Conservation (phyloP, 2,797 vertebrate species). For the Sebastes minor region DNA sequence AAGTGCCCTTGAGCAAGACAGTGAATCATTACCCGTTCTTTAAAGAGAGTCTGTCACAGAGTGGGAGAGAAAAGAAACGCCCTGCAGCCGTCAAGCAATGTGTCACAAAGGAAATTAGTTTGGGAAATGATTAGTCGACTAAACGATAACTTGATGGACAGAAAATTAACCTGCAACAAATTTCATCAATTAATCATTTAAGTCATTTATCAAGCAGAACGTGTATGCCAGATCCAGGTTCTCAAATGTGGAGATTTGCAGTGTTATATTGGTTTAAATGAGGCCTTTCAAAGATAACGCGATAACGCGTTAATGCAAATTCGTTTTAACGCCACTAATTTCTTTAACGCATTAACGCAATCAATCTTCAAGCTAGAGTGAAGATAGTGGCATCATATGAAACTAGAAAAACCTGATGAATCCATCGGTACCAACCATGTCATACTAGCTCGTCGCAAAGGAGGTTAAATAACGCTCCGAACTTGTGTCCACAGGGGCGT, state of each 20-base stretch:
- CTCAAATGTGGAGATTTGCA: neutral
- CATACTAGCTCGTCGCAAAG: no score
- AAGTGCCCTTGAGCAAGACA: constrained; percentile 53
- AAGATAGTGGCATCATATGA: no score
- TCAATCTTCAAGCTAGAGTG: no score
- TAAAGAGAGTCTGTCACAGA: constrained; percentile 9
- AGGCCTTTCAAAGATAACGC: no score
- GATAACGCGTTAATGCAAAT: no score
- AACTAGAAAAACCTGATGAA: no score
- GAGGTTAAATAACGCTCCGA: no score
- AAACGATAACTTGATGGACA: constrained; percentile 8
- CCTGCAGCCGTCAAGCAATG: constrained; percentile 25
- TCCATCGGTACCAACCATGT: no score
- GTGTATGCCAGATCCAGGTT: neutral
- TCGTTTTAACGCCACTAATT: no score
- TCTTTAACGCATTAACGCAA: no score
- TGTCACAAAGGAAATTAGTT: constrained; percentile 13
- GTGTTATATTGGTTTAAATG: neutral
- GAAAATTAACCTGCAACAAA: constrained; percentile 13
- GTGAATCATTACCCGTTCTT: constrained; percentile 35
- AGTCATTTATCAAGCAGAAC: constrained; percentile 29
- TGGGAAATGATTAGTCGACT: constrained; percentile 9
- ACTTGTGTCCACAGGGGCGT: no score
- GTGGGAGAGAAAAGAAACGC: neutral
- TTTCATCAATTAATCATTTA: neutral